Base-by-base conservation (phyloP, 1,140 invertebrate genomes). In the Zophobas morio region DNA sequence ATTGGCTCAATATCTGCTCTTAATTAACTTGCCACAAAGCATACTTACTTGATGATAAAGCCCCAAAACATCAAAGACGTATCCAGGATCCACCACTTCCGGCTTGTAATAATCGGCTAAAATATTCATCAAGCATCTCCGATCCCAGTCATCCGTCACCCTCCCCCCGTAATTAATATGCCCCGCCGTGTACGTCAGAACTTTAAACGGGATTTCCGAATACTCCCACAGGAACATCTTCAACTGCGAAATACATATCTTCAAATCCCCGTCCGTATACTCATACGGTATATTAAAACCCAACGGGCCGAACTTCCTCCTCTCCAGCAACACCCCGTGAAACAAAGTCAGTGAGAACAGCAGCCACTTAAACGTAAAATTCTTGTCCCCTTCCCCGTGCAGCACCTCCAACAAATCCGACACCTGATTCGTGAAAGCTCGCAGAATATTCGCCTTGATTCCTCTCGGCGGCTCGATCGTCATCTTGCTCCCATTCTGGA, bases 91-190 rank as follows among this genome's bases (percentile, higher is more conserved):
- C 0, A 94, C 86, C 6, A 92, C 90, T 2, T 88, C 72, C 0
- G 81, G 73, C 56, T 89, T 90, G 85, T 95, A 96, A 84, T 93
- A 95, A 84, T 94, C 93, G 1, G 88, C 85, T 1, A 96, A 88
- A 37, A 94, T 85, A 74, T 91, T 94, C 75, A 93, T 87, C 46
- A 96, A 87, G 75, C 93, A 94, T 42, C 94, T 88, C 6, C 94
- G 87, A 87, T 96, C 95, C 92, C 93, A 94, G 82, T 95, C 93
- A 83, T 96, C 95, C 0, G 94, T 96, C 34, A 96, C 94, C 79
- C 94, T 89, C 0, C 95, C 95, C 2, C 95, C 95, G 82, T 96
- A 96, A 87, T 96, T 96, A 70, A 95, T 96, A 82, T 96, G 93
- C 0, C 94, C 95, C 1, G 93, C 91, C 0, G 90, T 91, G 84